A percentile compares a stretch with the other conserved stretches of the same genome.
Conservation (phyloP, 2,797 vertebrate genomes). For the Podarcis lilfordi region DNA sequence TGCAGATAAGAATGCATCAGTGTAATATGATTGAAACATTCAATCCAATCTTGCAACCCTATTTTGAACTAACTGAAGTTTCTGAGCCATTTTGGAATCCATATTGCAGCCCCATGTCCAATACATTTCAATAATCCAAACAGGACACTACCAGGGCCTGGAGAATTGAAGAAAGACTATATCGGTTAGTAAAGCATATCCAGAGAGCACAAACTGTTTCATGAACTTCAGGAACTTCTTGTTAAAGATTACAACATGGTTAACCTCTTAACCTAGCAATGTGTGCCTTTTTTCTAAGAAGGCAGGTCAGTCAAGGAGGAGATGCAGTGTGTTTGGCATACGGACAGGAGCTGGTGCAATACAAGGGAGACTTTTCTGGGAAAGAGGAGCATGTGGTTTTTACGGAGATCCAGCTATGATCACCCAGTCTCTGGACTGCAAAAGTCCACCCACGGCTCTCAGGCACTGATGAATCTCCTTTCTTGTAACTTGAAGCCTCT, state of each 20-base stretch:
- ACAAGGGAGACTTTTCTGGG: neutral
- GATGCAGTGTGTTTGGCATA: too few species aligned
- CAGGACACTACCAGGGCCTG: neutral
- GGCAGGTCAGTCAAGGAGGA: constrained; percentile 11
- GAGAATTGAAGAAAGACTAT: neutral
- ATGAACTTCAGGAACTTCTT: constrained; percentile 8
- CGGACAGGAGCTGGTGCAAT: too few species aligned
- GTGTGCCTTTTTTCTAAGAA: constrained; percentile 38
- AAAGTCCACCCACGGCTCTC: too few species aligned
- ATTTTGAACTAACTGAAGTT: neutral
- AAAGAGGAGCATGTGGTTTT: neutral
- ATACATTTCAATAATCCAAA: neutral
- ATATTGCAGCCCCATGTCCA: neutral
- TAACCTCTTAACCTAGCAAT: constrained; percentile 49
- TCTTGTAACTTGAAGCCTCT: too few species aligned
- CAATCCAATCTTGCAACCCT: neutral
- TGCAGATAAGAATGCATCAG: neutral
- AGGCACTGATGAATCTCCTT: too few species aligned
- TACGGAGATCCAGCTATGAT: too few species aligned
- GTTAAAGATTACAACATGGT: constrained; percentile 70
- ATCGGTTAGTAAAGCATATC: neutral
- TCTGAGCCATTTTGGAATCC: neutral
- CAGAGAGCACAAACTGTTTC: neutral
- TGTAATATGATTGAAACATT: neutral
- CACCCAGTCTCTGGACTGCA: too few species aligned